A percentile compares a stretch with the other conserved stretches of the same genome.
Evolutionary conservation across 2,888 invertebrate genomes (phyloP).

Genomic region (Pomacea canaliculata): DNA sequence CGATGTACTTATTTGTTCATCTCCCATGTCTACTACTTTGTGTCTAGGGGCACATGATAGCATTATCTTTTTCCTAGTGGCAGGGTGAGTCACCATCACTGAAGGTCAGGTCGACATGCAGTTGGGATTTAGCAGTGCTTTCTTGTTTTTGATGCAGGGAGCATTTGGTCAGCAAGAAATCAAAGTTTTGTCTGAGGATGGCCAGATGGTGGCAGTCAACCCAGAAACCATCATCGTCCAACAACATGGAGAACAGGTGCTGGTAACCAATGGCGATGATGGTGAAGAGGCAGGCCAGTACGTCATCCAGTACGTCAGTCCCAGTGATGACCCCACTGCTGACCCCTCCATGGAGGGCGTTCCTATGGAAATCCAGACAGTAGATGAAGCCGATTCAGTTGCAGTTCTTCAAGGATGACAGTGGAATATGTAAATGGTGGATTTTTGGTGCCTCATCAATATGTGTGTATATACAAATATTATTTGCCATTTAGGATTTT

Average conservation of each 20-base stretch:
- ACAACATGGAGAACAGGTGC: slow-evolving; percentile 34
- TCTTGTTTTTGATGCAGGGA: slow-evolving; percentile 31
- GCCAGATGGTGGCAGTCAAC: slow-evolving; percentile 52
- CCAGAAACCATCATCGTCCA: slow-evolving; percentile 64
- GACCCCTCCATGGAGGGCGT: slow-evolving; percentile 32
- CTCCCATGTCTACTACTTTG: no score
- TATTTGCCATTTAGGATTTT: no score
- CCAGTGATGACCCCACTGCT: slow-evolving; percentile 34
- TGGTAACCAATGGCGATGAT: slow-evolving; percentile 46
- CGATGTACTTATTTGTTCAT: no score
- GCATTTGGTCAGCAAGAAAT: slow-evolving; percentile 40
- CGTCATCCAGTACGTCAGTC: slow-evolving; percentile 63
- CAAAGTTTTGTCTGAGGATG: slow-evolving; percentile 52
- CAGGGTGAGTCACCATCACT: no score
- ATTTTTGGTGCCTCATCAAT: not conserved
- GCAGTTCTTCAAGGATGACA: not conserved
- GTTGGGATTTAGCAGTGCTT: no score
- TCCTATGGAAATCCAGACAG: slow-evolving; percentile 40
- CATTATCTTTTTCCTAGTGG: no score
- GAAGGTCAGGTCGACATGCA: no score
- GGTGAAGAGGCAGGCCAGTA: slow-evolving; percentile 53
- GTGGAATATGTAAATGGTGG: not conserved
- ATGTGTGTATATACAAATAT: not conserved
- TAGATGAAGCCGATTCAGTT: slow-evolving; percentile 18
- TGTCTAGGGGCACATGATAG: no score